Conservation (phyloP, 2,797 vertebrate species). For the Cichlasoma orientale region DNA sequence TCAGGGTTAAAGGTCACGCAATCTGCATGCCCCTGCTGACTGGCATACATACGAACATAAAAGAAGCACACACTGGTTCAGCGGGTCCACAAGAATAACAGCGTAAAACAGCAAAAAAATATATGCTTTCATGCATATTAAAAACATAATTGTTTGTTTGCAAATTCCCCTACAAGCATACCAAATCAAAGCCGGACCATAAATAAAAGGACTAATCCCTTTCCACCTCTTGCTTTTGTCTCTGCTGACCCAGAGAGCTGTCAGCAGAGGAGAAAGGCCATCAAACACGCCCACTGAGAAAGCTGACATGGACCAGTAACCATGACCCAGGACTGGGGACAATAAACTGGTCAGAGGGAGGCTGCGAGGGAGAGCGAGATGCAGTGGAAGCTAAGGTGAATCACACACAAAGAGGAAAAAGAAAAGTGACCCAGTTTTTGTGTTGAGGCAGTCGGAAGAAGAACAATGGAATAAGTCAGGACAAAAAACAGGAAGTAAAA, state of each 20-base stretch:
- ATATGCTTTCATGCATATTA: slow-evolving; percentile 30
- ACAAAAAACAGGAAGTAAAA: slow-evolving; percentile 23
- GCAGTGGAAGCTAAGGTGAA: slow-evolving; percentile 45
- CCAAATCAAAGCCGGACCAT: slow-evolving; percentile 41
- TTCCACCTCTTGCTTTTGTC: slow-evolving; percentile 56
- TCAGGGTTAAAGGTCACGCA: slow-evolving; percentile 86
- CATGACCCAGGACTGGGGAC: slow-evolving; percentile 79
- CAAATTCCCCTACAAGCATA: slow-evolving; percentile 71
- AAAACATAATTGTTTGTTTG: slow-evolving; percentile 55
- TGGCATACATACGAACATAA: slow-evolving; percentile 21
- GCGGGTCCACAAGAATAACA: slow-evolving; percentile 27
- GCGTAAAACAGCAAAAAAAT: slow-evolving; percentile 13
- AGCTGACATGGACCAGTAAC: slow-evolving; percentile 87
- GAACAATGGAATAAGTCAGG: slow-evolving; percentile 5
- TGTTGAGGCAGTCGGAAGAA: slow-evolving; percentile 8
- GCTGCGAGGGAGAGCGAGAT: slow-evolving; percentile 1
- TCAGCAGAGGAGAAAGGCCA: slow-evolving; percentile 90
- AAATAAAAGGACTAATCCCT: slow-evolving; percentile 66
- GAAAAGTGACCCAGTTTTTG: slow-evolving; percentile 39
- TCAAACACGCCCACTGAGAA: slow-evolving; percentile 83
- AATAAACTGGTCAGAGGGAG: slow-evolving; percentile 53
- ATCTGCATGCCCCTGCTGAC: slow-evolving; percentile 33
- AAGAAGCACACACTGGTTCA: slow-evolving; percentile 22
- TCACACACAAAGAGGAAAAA: slow-evolving; percentile 7
- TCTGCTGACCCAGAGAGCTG: slow-evolving; percentile 83